Evolutionary conservation across 2,888 invertebrate genomes (phyloP), one percentile per base, ranked within the genome.

Genomic region (Polietes domitor): DNA sequence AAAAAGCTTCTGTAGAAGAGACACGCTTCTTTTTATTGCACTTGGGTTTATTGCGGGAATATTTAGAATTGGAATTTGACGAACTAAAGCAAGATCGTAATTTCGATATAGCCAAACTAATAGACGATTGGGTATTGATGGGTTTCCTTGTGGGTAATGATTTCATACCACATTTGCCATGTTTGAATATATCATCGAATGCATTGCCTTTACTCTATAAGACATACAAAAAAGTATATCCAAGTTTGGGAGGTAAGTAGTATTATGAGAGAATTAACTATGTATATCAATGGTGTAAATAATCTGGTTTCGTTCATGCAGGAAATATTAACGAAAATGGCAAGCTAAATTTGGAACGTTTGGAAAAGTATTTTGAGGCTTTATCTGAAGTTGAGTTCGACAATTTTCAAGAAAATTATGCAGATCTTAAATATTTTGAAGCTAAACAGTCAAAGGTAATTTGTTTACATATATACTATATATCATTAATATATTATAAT

Each of bases 51-150:
- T 93, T 99, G 91, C 94, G 98, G 87, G 98, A 98, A 89, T 99
- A 99, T 92, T 93, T 99, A 86, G 97, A 97, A 88, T 94, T 97
- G 91, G 99, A 99, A 91, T 99, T 99, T 92, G 93, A 94, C 82
- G 88, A 93, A 0, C 90, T 97, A n/a, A 95, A 95, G 89, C 93
- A 94, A 7, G 58, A 85, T 0, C 89, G 97, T 7, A 93, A 94
- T 0, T 97, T 98, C 91, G 96, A 98, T 91, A 93, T 98, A 87
- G 98, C 99, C 90, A 95, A 95, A 86, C 94, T 99, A 75, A 97
- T 99, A 28, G 99, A 99, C 90, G 99, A 99, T 92, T 99, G 99
- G 99, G 96, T 99, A 32, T 92, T 99, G 19, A 98, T 99, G 98
- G 98, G 98, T 0, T 99, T 99, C 91, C 93, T 99, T 26, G 97